Conservation (phyloP, 2,113 vertebrate species). For the Myodes glareolus region DNA sequence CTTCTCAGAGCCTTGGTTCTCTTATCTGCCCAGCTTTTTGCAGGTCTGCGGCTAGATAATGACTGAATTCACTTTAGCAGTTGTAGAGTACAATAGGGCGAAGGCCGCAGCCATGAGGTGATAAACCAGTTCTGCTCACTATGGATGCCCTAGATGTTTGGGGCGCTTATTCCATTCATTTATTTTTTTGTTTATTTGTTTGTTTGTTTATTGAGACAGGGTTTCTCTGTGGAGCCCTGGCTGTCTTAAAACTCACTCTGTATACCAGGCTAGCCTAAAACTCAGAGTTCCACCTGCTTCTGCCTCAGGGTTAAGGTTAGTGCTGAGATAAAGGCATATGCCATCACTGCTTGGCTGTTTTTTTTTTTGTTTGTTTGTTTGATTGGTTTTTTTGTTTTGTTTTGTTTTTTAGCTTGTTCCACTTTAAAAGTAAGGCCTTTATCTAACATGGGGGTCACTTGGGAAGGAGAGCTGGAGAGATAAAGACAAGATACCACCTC, state of each 20-base stretch:
- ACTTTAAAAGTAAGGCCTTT: not conserved
- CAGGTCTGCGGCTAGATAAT: not conserved
- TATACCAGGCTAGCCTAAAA: not conserved
- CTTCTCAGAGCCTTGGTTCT: slow-evolving; percentile 16
- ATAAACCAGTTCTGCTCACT: not conserved
- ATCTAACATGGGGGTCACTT: not conserved
- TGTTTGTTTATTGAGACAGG: not conserved
- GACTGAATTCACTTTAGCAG: not conserved
- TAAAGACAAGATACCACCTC: not conserved
- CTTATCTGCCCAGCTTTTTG: not conserved
- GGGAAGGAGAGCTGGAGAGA: not conserved
- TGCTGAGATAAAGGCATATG: not conserved
- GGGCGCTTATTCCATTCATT: not conserved
- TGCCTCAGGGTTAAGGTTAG: not conserved
- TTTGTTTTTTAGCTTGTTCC: not conserved
- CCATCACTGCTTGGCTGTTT: not conserved
- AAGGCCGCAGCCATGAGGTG: not conserved
- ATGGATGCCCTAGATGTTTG: not conserved
- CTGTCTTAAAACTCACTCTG: not conserved
- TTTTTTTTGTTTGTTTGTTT: not conserved
- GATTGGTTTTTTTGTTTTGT: too few species aligned
- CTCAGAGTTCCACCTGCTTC: not conserved
- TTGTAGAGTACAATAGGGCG: not conserved
- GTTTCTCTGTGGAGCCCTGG: not conserved
- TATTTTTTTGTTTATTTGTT: not conserved